These are phyloP conservation scores for Brachionus manjavacas DNA, from an alignment of 1,140 invertebrate genomes.

Conservation along the genomic window DNA sequence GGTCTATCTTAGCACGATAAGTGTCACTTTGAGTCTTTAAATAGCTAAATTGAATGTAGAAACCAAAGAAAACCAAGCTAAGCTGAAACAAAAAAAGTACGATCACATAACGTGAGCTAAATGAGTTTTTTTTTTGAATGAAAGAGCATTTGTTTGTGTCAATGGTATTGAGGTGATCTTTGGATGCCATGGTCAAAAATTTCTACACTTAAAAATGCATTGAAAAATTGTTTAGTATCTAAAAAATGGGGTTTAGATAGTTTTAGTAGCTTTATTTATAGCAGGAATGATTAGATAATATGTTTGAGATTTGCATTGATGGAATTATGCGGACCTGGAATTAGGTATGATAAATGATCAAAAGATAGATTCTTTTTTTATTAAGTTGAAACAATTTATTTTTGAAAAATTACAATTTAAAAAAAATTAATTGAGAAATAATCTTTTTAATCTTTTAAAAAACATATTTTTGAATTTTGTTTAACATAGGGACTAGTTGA, in stretches of 20 bases:
- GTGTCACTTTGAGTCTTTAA: not conserved
- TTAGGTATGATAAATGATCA: not conserved
- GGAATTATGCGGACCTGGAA: not conserved
- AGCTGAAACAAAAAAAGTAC: not conserved
- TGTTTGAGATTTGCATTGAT: not conserved
- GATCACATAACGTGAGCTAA: not conserved
- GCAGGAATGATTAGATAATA: not conserved
- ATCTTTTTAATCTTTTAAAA: not conserved
- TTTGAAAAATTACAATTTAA: constrained; percentile 2
- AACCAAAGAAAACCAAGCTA: not conserved
- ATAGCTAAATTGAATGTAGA: not conserved
- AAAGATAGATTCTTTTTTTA: not conserved
- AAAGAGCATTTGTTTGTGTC: not conserved
- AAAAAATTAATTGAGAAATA: constrained; percentile 7
- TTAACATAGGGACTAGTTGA: not conserved
- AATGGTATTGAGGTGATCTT: not conserved
- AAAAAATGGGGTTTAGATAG: not conserved
- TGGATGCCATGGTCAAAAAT: not conserved
- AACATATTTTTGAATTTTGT: constrained; percentile 1
- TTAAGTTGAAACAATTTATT: constrained; percentile 1
- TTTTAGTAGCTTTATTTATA: not conserved
- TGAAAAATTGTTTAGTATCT: not conserved
- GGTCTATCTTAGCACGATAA: not conserved
- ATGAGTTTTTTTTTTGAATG: not conserved
- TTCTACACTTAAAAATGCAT: not conserved